A percentile compares a stretch with the other conserved stretches of the same genome.
Conservation (phyloP, 2,888 invertebrate genomes). For the Microplitis manilae region DNA sequence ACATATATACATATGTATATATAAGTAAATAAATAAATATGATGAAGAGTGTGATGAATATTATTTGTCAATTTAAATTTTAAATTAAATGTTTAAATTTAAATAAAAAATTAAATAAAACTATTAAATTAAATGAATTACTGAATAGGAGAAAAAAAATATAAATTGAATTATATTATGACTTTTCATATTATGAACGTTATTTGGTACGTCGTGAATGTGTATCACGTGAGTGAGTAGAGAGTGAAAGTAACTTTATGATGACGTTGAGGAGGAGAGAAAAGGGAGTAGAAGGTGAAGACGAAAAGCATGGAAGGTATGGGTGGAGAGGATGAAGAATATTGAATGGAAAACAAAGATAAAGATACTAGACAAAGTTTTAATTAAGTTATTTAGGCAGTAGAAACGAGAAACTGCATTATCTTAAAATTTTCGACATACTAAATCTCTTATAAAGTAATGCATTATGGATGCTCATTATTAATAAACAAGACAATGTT, state of each 20-base stretch:
- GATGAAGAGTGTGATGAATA: constrained; percentile 19
- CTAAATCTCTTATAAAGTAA: constrained; percentile 38
- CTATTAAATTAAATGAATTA: not conserved
- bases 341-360: constrained; percentile 40
- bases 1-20: constrained; percentile 39
- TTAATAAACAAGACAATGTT: not conserved
- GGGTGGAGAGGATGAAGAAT: constrained; percentile 24
- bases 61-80: not conserved
- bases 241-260: constrained; percentile 1
- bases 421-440: constrained; percentile 40
- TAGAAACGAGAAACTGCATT: constrained; percentile 35
- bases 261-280: not conserved
- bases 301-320: constrained; percentile 32
- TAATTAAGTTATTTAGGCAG: constrained; percentile 36
- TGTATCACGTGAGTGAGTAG: not conserved
- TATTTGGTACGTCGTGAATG: not conserved
- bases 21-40: constrained; percentile 43
- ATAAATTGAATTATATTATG: not conserved
- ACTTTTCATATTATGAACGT: not conserved
- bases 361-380: constrained; percentile 42
- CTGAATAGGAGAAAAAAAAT: not conserved
- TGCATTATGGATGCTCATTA: constrained; percentile 42
- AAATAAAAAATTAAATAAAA: not conserved
- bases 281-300: constrained; percentile 27
- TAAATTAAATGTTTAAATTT: not conserved